Percentiles rank a stretch among this genome's conserved stretches.
Evolutionary conservation across 2,888 invertebrate genomes (phyloP).

Genomic region (Epinotia ramella): DNA sequence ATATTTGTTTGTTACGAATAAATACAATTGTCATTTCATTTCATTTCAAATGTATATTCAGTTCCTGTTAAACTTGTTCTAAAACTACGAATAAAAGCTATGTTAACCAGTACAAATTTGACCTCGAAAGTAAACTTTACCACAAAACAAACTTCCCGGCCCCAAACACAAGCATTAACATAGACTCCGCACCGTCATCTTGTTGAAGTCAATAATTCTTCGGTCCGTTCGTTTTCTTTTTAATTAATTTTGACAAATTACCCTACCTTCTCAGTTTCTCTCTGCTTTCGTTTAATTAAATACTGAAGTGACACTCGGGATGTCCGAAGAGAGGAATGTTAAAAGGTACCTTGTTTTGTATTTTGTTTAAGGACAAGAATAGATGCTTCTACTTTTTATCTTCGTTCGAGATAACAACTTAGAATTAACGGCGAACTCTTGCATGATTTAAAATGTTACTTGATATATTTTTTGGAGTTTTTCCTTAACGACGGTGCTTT

Average conservation of each 20-base stretch:
- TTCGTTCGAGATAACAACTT: constrained; percentile 37
- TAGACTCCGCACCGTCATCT: constrained; percentile 59
- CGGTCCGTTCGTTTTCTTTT: constrained; percentile 78
- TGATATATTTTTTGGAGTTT: neutral
- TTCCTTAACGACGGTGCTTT: neutral
- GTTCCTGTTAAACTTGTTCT: neutral
- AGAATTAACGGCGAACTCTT: constrained; percentile 22
- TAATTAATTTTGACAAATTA: constrained; percentile 86
- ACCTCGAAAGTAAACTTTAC: constrained; percentile 8
- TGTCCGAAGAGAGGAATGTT: constrained; percentile 62
- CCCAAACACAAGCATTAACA: constrained; percentile 27
- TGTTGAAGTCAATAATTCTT: constrained; percentile 74
- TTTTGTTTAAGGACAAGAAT: constrained; percentile 63
- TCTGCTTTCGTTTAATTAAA: constrained; percentile 83
- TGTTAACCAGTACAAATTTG: neutral
- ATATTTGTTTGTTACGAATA: too few species aligned
- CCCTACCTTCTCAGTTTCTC: constrained; percentile 80
- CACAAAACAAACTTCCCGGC: constrained; percentile 10
- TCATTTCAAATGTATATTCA: neutral
- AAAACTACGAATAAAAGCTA: neutral
- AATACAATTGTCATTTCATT: too few species aligned
- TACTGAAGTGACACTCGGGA: constrained; percentile 81
- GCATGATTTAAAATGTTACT: neutral
- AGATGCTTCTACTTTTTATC: constrained; percentile 41
- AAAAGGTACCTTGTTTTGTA: constrained; percentile 61